A percentile compares a stretch with the other conserved stretches of the same genome.
Evolutionary conservation across 2,888 invertebrate genomes (phyloP).

Genomic region (Pecten maximus): DNA sequence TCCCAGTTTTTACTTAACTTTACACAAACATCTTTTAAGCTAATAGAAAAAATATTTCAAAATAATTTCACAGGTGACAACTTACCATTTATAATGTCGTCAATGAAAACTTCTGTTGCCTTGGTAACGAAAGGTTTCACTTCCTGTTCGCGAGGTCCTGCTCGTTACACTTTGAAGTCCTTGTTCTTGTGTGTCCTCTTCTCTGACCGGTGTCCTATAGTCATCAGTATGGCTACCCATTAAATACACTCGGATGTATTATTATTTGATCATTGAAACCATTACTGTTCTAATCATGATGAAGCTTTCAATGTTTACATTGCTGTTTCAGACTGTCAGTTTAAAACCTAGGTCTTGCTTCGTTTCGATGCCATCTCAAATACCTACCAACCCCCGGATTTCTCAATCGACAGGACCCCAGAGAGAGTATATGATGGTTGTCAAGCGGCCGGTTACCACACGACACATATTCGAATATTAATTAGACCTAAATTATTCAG

Average conservation of each 20-base stretch:
- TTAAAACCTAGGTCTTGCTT: background rate
- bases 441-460: background rate
- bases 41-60: background rate
- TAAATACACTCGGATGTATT: background rate
- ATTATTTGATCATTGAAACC: background rate
- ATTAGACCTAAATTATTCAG: background rate
- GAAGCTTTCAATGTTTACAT: background rate
- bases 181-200: background rate
- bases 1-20: background rate
- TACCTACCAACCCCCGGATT: background rate
- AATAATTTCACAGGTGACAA: too few species aligned
- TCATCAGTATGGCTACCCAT: background rate
- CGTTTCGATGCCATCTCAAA: background rate
- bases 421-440: background rate
- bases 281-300: background rate
- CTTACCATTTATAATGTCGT: background rate
- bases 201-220: background rate
- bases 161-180: background rate
- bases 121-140: background rate
- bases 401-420: background rate
- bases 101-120: background rate
- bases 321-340: slow-evolving; percentile 2
- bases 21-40: background rate
- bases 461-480: slow-evolving; percentile 10
- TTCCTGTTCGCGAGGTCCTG: background rate